These are phyloP conservation scores for Nixonia krombeini DNA, from an alignment of 1,140 invertebrate genomes.

Conservation along the genomic window DNA sequence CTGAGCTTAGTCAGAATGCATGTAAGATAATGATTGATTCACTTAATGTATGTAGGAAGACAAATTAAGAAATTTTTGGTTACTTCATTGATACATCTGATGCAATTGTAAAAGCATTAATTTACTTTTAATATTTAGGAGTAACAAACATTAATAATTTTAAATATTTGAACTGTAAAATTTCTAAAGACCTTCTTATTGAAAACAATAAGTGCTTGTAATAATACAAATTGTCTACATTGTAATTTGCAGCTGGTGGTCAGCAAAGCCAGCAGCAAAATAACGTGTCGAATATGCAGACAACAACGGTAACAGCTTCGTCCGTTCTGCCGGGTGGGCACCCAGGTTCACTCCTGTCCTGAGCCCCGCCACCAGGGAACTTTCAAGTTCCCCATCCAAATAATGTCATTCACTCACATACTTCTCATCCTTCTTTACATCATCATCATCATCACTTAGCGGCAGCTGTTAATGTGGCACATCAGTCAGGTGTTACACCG, in stretches of 20 bases:
- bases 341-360: conserved; percentile 68
- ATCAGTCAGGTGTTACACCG: conserved; percentile 61
- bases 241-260: conserved; percentile 49
- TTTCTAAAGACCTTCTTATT: too few species aligned
- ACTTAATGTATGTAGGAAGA: too few species aligned
- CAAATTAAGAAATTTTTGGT: too few species aligned
- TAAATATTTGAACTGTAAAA: too few species aligned
- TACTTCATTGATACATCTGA: too few species aligned
- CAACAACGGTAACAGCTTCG: conserved; percentile 62
- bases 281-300: conserved; percentile 66
- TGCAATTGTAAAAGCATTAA: too few species aligned
- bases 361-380: conserved; percentile 72
- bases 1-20: conserved; percentile 80
- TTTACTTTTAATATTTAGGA: too few species aligned
- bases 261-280: conserved; percentile 67
- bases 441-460: conserved; percentile 60
- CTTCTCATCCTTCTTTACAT: conserved; percentile 56
- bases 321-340: conserved; percentile 67
- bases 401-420: conserved; percentile 66
- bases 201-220: too few species aligned
- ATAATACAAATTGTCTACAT: too few species aligned
- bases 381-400: conserved; percentile 71
- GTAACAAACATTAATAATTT: too few species aligned
- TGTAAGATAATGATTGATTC: too few species aligned
- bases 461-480: conserved; percentile 62